Percentiles rank a stretch among this genome's conserved stretches.
These are phyloP conservation scores for Pseudolaguvia tuberculata DNA, from an alignment of 2,113 vertebrate species.

Conservation along the genomic window DNA sequence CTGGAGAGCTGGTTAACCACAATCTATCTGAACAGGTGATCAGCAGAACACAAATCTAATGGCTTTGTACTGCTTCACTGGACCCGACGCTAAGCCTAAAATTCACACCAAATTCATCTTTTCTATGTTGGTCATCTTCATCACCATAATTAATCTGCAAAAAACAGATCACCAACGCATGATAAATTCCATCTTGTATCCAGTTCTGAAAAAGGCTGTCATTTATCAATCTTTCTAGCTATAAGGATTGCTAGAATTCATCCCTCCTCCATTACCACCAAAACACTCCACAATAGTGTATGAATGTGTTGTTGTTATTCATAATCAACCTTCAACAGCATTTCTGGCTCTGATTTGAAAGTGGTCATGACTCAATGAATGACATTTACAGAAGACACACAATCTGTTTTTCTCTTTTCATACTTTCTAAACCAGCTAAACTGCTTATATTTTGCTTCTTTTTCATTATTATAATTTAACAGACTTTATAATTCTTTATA, in stretches of 20 bases:
- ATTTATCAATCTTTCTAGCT: conserved; percentile 10
- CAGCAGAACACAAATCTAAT: conserved; percentile 36
- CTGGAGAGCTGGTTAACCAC: conserved; percentile 8
- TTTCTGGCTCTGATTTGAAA: conserved; percentile 3
- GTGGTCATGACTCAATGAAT: conserved; percentile 11
- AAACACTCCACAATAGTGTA: neutral
- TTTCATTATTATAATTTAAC: neutral
- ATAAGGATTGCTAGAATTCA: conserved; percentile 22
- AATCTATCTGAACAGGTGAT: conserved; percentile 34
- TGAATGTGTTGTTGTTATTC: neutral
- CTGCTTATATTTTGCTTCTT: neutral
- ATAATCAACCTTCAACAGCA: neutral
- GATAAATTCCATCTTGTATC: neutral
- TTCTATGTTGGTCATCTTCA: neutral
- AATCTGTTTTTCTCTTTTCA: neutral
- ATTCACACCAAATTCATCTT: conserved; percentile 33
- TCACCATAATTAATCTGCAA: too few relatives aligned
- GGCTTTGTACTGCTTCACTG: conserved; percentile 41
- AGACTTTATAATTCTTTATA: neutral
- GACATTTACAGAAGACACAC: conserved; percentile 11
- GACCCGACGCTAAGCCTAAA: conserved; percentile 39
- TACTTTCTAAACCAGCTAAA: conserved; percentile 1
- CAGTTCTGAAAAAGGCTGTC: too few relatives aligned
- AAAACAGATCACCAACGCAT: neutral
- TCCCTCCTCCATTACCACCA: neutral